Conservation (phyloP, 2,113 vertebrate genomes). For the Nibea albiflora region DNA sequence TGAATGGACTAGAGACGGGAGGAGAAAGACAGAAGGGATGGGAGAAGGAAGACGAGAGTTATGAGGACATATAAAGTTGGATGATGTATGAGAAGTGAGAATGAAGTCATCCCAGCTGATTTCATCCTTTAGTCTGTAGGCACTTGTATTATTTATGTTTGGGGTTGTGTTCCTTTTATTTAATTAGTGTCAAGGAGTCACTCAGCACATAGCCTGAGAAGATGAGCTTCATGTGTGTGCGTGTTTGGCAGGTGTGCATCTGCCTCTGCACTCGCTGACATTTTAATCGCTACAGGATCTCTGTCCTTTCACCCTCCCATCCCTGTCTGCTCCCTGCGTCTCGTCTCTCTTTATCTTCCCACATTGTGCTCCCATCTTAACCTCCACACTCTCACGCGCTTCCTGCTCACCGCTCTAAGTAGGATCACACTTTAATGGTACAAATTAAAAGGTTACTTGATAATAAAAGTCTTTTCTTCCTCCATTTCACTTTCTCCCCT, state of each 20-base stretch:
- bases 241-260: conserved; percentile 53
- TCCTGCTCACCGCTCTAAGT: conserved; percentile 28
- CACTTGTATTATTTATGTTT: conserved; percentile 15
- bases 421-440: conserved; percentile 31
- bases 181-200: conserved; percentile 50
- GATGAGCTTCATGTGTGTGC: conserved; percentile 14
- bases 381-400: conserved; percentile 29
- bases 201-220: conserved; percentile 39
- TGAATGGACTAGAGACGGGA: not conserved
- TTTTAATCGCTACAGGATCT: conserved; percentile 72
- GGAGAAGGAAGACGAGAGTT: not conserved
- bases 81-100: conserved; percentile 25
- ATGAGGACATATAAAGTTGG: conserved; percentile 18
- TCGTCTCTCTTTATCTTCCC: conserved; percentile 28
- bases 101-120: conserved; percentile 35
- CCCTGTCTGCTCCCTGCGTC: conserved; percentile 20
- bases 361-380: conserved; percentile 11
- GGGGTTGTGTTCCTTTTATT: conserved; percentile 18
- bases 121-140: conserved; percentile 22
- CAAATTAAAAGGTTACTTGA: conserved; percentile 55
- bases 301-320: conserved; percentile 41
- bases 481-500: conserved; percentile 15
- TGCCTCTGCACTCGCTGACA: conserved; percentile 60
- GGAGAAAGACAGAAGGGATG: not conserved
- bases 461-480: conserved; percentile 42